Evolutionary conservation across 1,140 invertebrate genomes (phyloP), one percentile per base, ranked within the genome.

Genomic region (Platyscapa corneri): DNA sequence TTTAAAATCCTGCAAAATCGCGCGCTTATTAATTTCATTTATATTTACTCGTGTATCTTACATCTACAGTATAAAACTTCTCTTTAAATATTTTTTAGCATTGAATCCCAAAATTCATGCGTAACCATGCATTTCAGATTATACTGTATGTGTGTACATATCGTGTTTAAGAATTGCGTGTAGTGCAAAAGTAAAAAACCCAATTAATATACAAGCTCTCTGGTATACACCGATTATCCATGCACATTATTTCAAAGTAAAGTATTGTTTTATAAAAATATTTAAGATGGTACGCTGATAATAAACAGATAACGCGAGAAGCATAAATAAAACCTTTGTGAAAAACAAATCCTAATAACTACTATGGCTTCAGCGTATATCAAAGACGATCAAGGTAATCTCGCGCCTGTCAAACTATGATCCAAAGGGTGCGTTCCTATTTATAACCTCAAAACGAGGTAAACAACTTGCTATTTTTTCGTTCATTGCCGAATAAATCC

Each of bases 361-460:
- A 86, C 85, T 88, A 93, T 92, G 92, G 92, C 92, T 82, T 91
- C 92, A 27, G 83, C 89, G 80, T 93, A 93, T 64, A 89, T 92
- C 53, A 93, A 93, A 83, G 91, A 93, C 82, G 92, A 93, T n/a
- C 89, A 92, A 90, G 92, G 92, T 93, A 92, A 87, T 76, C 77
- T 34, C 37, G 87, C 86, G 82, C 81, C 75, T 56, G 46, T 85
- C 67, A 79, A 84, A 87, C 74, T 72, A 70, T 46, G 53, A n/a
- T 86, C 86, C 70, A 72, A 39, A 34, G 30, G 23, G 78, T 12
- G 74, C 34, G 16, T 65, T 72, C 70, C 64, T 89, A 88, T 88
- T 90, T 90, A 89, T 92, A 92, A 93, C 91, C 91, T 92, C 75
- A 86, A 88, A 86, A 80, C 3, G 64, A 87, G 86, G 88, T 90